These are phyloP conservation scores for Apteryx mantelli DNA, from an alignment of 2,113 vertebrate genomes.

Conservation along the genomic window DNA sequence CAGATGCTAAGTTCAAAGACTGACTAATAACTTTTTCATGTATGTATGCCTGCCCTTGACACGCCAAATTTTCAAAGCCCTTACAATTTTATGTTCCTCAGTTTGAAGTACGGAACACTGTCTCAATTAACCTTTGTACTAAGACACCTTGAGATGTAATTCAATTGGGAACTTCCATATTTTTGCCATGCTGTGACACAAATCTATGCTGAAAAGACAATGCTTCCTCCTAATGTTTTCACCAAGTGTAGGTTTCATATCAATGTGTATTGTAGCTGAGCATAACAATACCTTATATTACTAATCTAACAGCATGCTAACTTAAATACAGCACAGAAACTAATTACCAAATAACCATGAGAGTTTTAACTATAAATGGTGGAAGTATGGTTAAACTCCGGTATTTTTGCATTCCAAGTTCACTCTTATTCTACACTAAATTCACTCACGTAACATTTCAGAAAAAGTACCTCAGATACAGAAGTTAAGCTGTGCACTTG, in stretches of 20 bases:
- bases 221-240: neutral
- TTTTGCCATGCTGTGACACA: neutral
- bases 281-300: neutral
- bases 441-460: neutral
- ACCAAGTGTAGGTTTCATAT: neutral
- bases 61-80: neutral
- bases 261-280: neutral
- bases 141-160: neutral
- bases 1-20: neutral
- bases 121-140: neutral
- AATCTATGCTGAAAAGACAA: neutral
- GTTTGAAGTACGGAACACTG: neutral
- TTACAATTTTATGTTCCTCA: neutral
- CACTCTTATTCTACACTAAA: neutral
- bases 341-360: neutral
- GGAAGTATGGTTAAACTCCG: rapidly evolving
- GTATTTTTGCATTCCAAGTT: neutral
- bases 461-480: neutral
- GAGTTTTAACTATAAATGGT: neutral
- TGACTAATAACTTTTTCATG: neutral
- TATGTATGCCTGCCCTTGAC: neutral
- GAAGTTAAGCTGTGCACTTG: neutral
- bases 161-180: neutral
- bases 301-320: neutral
- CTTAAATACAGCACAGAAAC: neutral